Base-by-base conservation (phyloP, 2,888 invertebrate species). In the Cyclophora albipunctata region DNA sequence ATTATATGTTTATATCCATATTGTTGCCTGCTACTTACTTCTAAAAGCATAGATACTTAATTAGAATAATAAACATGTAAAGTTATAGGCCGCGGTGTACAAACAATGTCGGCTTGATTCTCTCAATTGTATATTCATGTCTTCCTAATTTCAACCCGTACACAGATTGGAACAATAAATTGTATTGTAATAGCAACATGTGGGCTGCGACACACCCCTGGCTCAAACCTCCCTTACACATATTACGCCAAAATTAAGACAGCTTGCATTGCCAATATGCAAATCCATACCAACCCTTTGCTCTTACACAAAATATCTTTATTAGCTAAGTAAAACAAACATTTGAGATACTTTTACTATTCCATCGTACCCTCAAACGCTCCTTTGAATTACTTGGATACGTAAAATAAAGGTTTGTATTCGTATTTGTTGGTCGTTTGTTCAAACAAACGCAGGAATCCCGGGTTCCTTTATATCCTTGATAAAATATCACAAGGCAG, bases 181-280 rank as follows among this genome's bases (percentile, higher is more conserved):
- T 86, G 83, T 71, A 78, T 71, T 69, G 77, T 72, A 73, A 68
- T 62, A 77, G 72, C 76, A 71, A 75, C 81, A 83, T 79, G 77
- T 81, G 80, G 74, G 77, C 69, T 37, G 37, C 37, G 69, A 71
- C 72, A 57, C 62, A 58, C 64, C 63, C 63, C 57, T 53, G 54
- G 40, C 53, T 46, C 48, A 58, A 57, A 58, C 63, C 71, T 66
- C 73, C 60, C 69, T 62, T 55, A 59, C 64, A 69, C 78, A 72
- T 72, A 78, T 84, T 83, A 83, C 75, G 70, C 58, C 67, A 62
- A 84, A 86, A 87, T 86, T 85, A 86, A 86, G 87, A 85, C 82
- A 82, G 82, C 80, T 80, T 81, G 81, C 75, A 72, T 73, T 71
- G 71, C 80, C 78, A 81, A 82, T 84, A 87, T 87, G 87, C 85